Base-by-base conservation (phyloP, 2,797 vertebrate species). In the Paedocypris micromegethes region DNA sequence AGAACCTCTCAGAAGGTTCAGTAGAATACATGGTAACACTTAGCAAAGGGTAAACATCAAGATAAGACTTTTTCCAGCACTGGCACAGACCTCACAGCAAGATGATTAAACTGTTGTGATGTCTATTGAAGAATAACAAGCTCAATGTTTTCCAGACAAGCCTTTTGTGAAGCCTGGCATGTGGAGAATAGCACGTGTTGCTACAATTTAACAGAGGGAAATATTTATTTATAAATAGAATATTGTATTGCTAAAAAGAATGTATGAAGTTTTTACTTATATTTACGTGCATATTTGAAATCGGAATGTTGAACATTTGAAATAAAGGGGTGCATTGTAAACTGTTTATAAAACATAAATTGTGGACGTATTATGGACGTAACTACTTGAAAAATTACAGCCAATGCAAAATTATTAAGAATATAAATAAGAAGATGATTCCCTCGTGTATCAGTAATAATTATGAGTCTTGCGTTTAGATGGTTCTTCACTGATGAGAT, bases 11-110 rank as follows among this genome's bases (percentile, higher is more conserved):
- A 46, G 56, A 23, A 23, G 23, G 23, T 23, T 23, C 66, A 9
- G 54, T 67, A 60, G 67, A 70, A 70, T 70, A 66, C 40, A 63
- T 69, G 70, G 55, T n/a, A 70, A 47, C 52, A 62, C 47, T 71
- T 59, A 70, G 40, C 23, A 5, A 52, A 47, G 39, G 64, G 39
- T 72, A 74, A 68, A 74, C 65, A 71, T 42, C 40, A 53, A 48
- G 72, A 66, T 77, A 61, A 50, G 60, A 54, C 23, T 52, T 50
- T 54, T 60, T 69, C 66, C 61, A 60, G 67, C n/a, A 55, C 51
- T 9, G 1, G 44, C 38, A 44, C 4, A 2, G 61, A 74, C 63
- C 73, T 70, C 67, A 62, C 67, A 74, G 47, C 50, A 55, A 47
- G 67, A 70, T 42, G 41, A 62, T 70, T 43, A 64, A 70, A 60